Conservation (phyloP, 2,797 vertebrate genomes). For the Sebastes matsubarae region DNA sequence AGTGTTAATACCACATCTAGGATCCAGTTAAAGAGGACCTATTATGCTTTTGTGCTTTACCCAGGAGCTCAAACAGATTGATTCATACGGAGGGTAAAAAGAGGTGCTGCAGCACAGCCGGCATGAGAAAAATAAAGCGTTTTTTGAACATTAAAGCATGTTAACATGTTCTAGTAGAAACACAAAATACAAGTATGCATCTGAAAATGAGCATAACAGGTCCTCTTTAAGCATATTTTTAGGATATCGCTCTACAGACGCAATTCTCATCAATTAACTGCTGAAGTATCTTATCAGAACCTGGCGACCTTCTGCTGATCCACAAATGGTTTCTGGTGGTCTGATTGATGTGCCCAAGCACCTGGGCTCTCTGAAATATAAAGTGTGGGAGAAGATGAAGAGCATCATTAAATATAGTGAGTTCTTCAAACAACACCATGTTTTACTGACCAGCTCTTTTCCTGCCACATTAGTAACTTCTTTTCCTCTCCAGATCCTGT, state of each 20-base stretch:
- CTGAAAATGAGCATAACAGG: too few species aligned
- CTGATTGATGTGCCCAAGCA: constrained; percentile 83
- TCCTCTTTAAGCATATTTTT: not conserved
- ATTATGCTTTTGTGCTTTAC: too few species aligned
- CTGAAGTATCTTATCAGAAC: constrained; percentile 72
- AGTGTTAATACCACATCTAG: not conserved
- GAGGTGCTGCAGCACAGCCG: too few species aligned
- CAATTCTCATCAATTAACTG: constrained; percentile 21
- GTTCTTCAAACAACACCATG: constrained; percentile 28
- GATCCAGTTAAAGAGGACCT: not conserved
- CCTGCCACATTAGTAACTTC: not conserved
- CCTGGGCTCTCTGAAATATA: constrained; percentile 82
- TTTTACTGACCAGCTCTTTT: not conserved
- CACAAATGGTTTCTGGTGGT: constrained; percentile 63
- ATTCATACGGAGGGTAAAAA: too few species aligned
- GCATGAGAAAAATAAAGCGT: too few species aligned
- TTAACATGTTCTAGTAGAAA: too few species aligned
- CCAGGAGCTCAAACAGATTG: not conserved
- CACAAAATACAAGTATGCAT: too few species aligned
- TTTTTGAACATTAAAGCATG: too few species aligned
- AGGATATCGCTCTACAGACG: not conserved
- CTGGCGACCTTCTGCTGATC: constrained; percentile 71
- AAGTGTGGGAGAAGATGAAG: constrained; percentile 86
- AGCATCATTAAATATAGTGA: constrained; percentile 80
- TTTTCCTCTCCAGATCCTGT: constrained; percentile 73